Percentiles rank a stretch among this genome's conserved stretches.
Conservation (phyloP, 2,888 invertebrate species). For the Amphipyra berbera region DNA sequence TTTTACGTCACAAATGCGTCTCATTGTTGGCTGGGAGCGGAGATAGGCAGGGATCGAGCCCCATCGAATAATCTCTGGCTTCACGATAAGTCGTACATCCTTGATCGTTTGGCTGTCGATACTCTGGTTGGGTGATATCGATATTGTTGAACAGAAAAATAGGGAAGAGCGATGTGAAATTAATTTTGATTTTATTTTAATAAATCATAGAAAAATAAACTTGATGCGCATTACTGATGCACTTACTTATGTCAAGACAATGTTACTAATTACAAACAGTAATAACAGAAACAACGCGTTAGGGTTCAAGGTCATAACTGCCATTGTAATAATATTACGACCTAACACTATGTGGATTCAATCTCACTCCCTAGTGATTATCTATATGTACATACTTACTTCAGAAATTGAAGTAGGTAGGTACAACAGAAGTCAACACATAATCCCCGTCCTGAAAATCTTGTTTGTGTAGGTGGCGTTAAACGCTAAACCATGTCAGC, state of each 20-base stretch:
- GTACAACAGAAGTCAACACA: slow-evolving; percentile 28
- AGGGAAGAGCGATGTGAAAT: neutral
- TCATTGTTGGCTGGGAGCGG: slow-evolving; percentile 76
- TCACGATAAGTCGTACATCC: slow-evolving; percentile 70
- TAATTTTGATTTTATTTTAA: too few species aligned
- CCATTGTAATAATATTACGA: too few species aligned
- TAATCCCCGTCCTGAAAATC: slow-evolving; percentile 34
- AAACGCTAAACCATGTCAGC: slow-evolving; percentile 26
- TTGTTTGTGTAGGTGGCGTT: slow-evolving; percentile 42
- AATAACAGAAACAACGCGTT: too few species aligned
- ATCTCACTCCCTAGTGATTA: too few species aligned
- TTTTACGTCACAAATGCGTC: slow-evolving; percentile 83
- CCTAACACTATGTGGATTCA: too few species aligned
- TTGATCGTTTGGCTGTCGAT: slow-evolving; percentile 46
- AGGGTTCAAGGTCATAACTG: too few species aligned
- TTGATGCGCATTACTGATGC: too few species aligned
- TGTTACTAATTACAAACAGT: too few species aligned
- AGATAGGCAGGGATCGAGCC: slow-evolving; percentile 69
- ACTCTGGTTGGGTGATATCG: slow-evolving; percentile 19
- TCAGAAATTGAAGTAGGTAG: neutral
- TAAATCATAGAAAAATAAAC: too few species aligned
- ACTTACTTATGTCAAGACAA: too few species aligned
- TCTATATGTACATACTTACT: neutral
- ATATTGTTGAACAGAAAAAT: slow-evolving; percentile 20
- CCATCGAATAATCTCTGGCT: slow-evolving; percentile 67